Evolutionary conservation across 2,888 invertebrate genomes (phyloP).

Genomic region (Prostheceraeus crozeri): DNA sequence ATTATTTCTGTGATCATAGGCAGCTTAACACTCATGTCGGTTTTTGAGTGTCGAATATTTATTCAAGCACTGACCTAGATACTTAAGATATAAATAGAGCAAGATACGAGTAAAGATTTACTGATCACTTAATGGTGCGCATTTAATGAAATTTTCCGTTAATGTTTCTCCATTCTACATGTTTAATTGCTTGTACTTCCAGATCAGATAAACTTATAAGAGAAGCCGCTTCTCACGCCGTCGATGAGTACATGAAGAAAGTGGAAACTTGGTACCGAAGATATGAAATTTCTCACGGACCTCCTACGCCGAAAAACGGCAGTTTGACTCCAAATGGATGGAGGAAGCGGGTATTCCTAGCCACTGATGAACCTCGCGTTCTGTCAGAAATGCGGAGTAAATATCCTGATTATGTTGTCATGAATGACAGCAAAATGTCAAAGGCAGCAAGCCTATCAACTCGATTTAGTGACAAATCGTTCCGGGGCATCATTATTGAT

Average conservation of each 20-base stretch:
- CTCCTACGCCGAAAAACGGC: too few relatives aligned
- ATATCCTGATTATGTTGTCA: conserved; percentile 76
- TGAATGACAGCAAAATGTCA: conserved; percentile 81
- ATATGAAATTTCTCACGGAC: conserved; percentile 64
- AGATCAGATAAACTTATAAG: conserved; percentile 80
- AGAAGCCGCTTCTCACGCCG: conserved; percentile 85
- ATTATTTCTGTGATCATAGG: too few relatives aligned
- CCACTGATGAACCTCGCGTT: conserved; percentile 85
- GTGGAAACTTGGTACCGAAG: conserved; percentile 79
- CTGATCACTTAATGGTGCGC: too few relatives aligned
- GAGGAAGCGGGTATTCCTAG: conserved; percentile 79
- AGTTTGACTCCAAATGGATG: too few relatives aligned
- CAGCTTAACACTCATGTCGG: too few relatives aligned
- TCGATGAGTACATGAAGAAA: conserved; percentile 88
- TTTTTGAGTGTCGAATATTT: too few relatives aligned
- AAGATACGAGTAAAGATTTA: too few relatives aligned
- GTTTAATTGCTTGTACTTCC: too few relatives aligned
- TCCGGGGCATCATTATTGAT: conserved; percentile 84
- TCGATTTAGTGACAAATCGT: conserved; percentile 79
- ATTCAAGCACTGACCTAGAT: too few relatives aligned
- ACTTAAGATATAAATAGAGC: too few relatives aligned
- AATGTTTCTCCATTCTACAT: too few relatives aligned
- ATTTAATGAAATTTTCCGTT: too few relatives aligned
- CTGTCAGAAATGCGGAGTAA: conserved; percentile 62
- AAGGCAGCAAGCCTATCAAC: conserved; percentile 80